Conservation (phyloP, 2,888 invertebrate genomes). For the Sphaeridia pumilis region DNA sequence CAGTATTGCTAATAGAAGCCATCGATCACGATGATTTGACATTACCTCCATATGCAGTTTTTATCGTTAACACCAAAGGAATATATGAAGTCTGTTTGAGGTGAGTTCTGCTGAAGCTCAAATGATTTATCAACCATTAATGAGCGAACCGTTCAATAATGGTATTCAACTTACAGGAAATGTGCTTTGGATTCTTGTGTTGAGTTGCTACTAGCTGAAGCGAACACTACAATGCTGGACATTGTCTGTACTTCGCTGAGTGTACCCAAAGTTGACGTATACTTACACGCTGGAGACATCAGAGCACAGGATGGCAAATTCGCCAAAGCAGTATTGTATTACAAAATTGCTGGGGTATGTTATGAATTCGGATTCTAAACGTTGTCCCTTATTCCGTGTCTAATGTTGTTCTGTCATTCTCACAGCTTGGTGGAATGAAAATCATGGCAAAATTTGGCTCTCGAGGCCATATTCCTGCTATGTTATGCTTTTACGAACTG, state of each 20-base stretch:
- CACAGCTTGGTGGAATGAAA: slow-evolving; percentile 18
- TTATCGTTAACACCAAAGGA: slow-evolving; percentile 28
- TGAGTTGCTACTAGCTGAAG: slow-evolving; percentile 27
- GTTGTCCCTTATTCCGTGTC: no score
- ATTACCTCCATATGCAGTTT: slow-evolving; percentile 29
- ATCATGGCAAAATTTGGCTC: slow-evolving; percentile 36
- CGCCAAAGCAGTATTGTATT: slow-evolving; percentile 34
- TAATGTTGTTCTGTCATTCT: no score
- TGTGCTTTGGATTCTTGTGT: slow-evolving; percentile 30
- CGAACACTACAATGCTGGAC: slow-evolving; percentile 26
- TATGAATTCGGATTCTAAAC: no score
- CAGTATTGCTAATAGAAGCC: slow-evolving; percentile 26
- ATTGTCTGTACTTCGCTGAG: slow-evolving; percentile 31
- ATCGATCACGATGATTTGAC: slow-evolving; percentile 20
- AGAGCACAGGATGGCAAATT: slow-evolving; percentile 34
- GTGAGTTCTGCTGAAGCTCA: no score
- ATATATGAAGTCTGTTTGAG: slow-evolving; percentile 25
- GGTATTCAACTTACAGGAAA: slow-evolving; percentile 22
- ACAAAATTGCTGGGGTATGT: slow-evolving; percentile 34
- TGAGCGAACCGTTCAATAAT: no score
- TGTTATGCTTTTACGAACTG: slow-evolving; percentile 34
- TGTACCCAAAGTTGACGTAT: slow-evolving; percentile 30
- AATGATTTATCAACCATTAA: no score
- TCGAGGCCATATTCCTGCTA: slow-evolving; percentile 32
- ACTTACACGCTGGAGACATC: slow-evolving; percentile 32